Base-by-base conservation (phyloP, 1,140 invertebrate species). In the Rhagoletis pomonella region DNA sequence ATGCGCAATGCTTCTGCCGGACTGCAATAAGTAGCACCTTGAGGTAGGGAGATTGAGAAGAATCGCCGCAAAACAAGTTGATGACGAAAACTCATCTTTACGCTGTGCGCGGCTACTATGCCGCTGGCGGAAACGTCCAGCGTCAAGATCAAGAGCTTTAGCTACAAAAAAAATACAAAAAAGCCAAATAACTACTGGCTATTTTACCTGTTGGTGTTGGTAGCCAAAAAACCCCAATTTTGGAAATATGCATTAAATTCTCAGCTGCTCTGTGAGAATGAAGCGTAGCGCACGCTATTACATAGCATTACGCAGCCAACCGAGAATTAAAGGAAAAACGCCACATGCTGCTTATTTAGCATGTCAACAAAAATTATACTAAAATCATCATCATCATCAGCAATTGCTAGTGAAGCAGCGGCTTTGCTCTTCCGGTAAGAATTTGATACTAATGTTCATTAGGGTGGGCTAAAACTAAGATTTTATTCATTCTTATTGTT, bases 61-160 rank as follows among this genome's bases (percentile, higher is more conserved):
- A 29, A 29, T 29, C 29, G 17, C 9, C 47, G 47, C n/a, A 12
- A 81, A 58, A 81, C 73, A 50, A 29, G 73, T 81, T 81, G 73
- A 55, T 81, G 73, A 81, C 73, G 73, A 55, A 9, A 81, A 73
- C 42, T 47, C 17, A 50, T 50, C 3, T n/a, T 14, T 47, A 73
- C 29, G 44, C 3, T n/a, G 3, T 47, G 47, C 29, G 44, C 42
- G 42, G 64, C 10, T 42, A 47, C n/a, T 58, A 19, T 55, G 73
- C 17, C 73, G 29, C 44, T 73, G 67, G 39, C 67, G 67, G 67
- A 73, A 73, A 17, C n/a, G 73, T 81, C 73, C 73, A 81, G 6
- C 47, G 47, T 55, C 73, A 81, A 81, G 73, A 55, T 55, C 73
- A 81, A 81, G 73, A 55, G 44, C 47, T 9, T 19, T 47, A 12